Base-by-base conservation (phyloP, 2,797 vertebrate species). In the Protosalanx chinensis region DNA sequence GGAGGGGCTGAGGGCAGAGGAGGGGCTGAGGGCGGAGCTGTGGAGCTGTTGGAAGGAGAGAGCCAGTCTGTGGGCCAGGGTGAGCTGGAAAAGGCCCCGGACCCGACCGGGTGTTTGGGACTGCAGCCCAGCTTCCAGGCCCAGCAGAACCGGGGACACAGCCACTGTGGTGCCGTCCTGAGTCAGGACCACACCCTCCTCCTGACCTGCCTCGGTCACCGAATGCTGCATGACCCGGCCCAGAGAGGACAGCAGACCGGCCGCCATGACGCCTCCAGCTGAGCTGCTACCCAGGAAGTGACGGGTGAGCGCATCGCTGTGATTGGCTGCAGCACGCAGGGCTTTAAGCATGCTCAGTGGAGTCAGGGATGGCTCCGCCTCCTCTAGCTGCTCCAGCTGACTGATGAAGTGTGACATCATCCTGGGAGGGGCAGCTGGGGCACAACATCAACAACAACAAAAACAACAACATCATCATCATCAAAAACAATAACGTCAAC, bases 111-210 rank as follows among this genome's bases (percentile, higher is more conserved):
- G 8, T 0, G 67, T 3, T 57, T 37, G 76, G 23, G 69, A 75
- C 27, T 81, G 87, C 20, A 94, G 75, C 1, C 94, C 94, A 0
- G 87, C 93, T 67, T 93, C 90, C 0, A 98, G 60, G 37, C 95
- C 94, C 0, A 87, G 80, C 0, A 98, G 75, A 20, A 98, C 84
- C 0, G 95, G 94, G 0, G 37, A 68, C 0, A 96, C 82, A 0
- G 94, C 91, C 1, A 97, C 92, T 0, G 93, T 95, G 27, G 93
- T 95, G 58, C 96, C 96, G 1, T 98, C 96, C 0, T 91, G 80
- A 0, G 92, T 92, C 79, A 98, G 81, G 27, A 96, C 89, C 4
- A 93, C 93, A 0, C 96, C 93, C 0, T 76, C 75, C 67, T 95
- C 94, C 62, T 82, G 87, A 8, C 30, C 74, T 0, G 68, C 67